Evolutionary conservation across 1,140 invertebrate species (phyloP), one percentile per base, ranked within the genome.

Genomic region (Asbolus verrucosus): DNA sequence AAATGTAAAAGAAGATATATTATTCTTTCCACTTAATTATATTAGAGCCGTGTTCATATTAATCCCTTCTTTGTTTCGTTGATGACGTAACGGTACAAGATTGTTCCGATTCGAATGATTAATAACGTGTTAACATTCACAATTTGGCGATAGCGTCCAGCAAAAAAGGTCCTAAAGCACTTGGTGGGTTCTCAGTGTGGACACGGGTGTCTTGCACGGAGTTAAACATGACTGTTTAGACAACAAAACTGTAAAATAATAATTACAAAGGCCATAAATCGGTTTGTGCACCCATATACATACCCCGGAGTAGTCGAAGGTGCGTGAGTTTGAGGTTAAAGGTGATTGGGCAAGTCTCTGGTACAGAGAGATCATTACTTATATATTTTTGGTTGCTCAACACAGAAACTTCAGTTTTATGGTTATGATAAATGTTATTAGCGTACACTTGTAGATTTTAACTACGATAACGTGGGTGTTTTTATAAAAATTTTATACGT

Each of bases 181-280:
- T 21, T 50, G 9, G 43, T 19, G 9, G 43, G 43, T 14, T 50
- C 8, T 15, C 39, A 30, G 9, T 30, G 14, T 41, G 13, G 39
- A 15, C 39, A 41, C 39, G 39, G 39, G 39, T 15, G 39, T 41
- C n/a, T n/a, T n/a, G n/a, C n/a, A n/a, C n/a, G n/a, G n/a, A n/a
- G n/a, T 18, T 13, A 50, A 50, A 50, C 43, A 18, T 50, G 43
- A 50, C 43, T 54, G 21, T 54, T 54, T 54, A 54, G 19, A 54
- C 46, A 54, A 54, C 27, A 21, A 54, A 54, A 54, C 46, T 21
- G 46, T 54, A 54, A 54, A 54, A 54, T 54, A 54, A 54, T 54
- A 27, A 54, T 54, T 27, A 16, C 19, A 27, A 3, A 19, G 46
- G 46, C 13, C 43, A 50, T 50, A 50, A 50, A 24, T 36, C 33